These are phyloP conservation scores for Drosophila subquinaria DNA, from an alignment of 2,888 invertebrate genomes.

Conservation along the genomic window DNA sequence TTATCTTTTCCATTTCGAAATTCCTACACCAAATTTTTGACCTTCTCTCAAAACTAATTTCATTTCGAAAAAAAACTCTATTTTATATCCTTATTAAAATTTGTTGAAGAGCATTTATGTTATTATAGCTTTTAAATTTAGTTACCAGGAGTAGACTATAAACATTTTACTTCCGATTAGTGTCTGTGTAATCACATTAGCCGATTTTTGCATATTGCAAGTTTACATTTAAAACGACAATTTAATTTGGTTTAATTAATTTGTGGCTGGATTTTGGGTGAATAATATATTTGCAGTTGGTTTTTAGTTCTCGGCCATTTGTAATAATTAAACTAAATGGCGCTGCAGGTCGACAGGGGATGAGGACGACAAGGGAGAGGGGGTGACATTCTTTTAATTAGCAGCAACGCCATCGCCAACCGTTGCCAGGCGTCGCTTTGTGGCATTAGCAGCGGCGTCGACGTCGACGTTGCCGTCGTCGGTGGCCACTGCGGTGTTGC, in stretches of 20 bases:
- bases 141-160: neutral
- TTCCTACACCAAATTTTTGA: too few species aligned
- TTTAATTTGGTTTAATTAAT: slow-evolving; percentile 55
- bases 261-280: slow-evolving; percentile 62
- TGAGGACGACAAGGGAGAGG: slow-evolving; percentile 29
- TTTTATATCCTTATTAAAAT: too few species aligned
- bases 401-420: slow-evolving; percentile 27
- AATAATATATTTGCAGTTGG: slow-evolving; percentile 30
- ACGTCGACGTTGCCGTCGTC: slow-evolving; percentile 22
- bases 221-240: slow-evolving; percentile 28
- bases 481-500: slow-evolving; percentile 60
- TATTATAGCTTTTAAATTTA: neutral
- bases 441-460: slow-evolving; percentile 44
- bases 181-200: neutral
- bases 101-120: too few species aligned
- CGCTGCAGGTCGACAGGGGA: slow-evolving; percentile 2
- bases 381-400: slow-evolving; percentile 70
- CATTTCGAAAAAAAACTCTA: too few species aligned
- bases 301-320: slow-evolving; percentile 57
- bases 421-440: slow-evolving; percentile 51
- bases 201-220: neutral
- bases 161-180: too few species aligned
- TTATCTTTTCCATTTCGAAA: too few species aligned
- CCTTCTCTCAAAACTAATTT: too few species aligned
- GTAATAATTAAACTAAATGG: slow-evolving; percentile 77